phyloP scores from a whole-genome alignment of 2,797 vertebrate species.

The Cyprinella venusta region DNA sequence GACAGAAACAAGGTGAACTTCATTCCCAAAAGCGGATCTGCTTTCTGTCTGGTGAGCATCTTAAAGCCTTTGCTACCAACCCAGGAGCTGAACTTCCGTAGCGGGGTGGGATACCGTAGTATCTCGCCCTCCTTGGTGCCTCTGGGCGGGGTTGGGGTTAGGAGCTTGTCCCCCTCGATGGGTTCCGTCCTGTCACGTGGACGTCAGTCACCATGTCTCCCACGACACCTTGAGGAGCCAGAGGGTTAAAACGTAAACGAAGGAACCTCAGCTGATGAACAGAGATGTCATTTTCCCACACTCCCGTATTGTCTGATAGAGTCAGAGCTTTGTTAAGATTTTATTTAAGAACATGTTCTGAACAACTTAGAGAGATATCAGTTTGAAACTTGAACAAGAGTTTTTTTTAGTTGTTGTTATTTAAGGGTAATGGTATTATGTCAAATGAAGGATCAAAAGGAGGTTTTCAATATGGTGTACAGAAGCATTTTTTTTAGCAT shows the following conservation, averaged over 20 bases:
- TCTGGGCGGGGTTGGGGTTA: conserved; percentile 75
- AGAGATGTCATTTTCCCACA: conserved; percentile 37
- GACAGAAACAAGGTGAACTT: conserved; percentile 99
- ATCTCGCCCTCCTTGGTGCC: conserved; percentile 87
- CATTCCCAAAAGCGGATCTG: conserved; percentile 98
- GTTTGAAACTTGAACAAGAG: conserved; percentile 54
- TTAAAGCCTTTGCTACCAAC: conserved; percentile 95
- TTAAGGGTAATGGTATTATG: conserved; percentile 10
- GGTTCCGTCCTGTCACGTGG: conserved; percentile 82
- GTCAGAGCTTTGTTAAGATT: conserved; percentile 50
- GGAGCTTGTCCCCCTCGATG: conserved; percentile 80
- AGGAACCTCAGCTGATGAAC: conserved; percentile 37
- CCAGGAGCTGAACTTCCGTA: conserved; percentile 90
- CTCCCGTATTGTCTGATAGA: conserved; percentile 15
- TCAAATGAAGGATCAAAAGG: conserved; percentile 5
- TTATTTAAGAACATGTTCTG: conserved; percentile 27
- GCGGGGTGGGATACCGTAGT: conserved; percentile 83
- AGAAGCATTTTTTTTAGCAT: conserved; percentile 36
- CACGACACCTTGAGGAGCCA: conserved; percentile 86
- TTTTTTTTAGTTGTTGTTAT: not conserved
- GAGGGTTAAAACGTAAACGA: conserved; percentile 80
- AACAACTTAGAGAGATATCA: conserved; percentile 46
- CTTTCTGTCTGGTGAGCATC: conserved; percentile 99
- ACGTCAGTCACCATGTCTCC: conserved; percentile 83
- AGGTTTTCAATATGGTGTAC: conserved; percentile 27